Conservation (phyloP, 2,113 vertebrate genomes). For the Tautogolabrus adspersus region DNA sequence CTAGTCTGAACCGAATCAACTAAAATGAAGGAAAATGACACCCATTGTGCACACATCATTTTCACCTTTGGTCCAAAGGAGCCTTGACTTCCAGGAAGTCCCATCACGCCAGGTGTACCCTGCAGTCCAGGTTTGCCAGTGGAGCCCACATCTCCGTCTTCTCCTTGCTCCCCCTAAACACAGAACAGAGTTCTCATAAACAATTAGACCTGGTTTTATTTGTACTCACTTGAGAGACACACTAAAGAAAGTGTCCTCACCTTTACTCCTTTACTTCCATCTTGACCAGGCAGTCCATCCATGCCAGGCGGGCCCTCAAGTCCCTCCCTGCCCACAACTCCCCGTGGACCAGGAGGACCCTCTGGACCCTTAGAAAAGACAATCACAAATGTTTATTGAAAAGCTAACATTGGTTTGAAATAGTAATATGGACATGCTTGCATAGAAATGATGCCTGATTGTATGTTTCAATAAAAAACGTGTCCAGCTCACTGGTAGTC, state of each 20-base stretch:
- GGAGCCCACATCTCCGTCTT: slow-evolving; percentile 88
- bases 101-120: slow-evolving; percentile 87
- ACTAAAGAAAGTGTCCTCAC: slow-evolving; percentile 75
- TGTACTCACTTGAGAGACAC: background rate
- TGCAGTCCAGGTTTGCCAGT: slow-evolving; percentile 86
- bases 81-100: slow-evolving; percentile 93
- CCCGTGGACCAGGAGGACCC: slow-evolving; percentile 89
- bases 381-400: background rate
- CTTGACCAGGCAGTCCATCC: slow-evolving; percentile 88
- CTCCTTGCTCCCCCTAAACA: slow-evolving; percentile 92
- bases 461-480: background rate
- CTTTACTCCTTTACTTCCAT: slow-evolving; percentile 85
- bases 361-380: slow-evolving; percentile 86
- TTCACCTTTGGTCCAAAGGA: slow-evolving; percentile 92
- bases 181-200: background rate
- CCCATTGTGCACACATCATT: background rate
- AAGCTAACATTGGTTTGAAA: background rate
- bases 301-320: slow-evolving; percentile 87
- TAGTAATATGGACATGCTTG: background rate
- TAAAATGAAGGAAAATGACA: background rate
- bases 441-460: background rate
- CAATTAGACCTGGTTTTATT: background rate
- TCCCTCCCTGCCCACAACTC: slow-evolving; percentile 92
- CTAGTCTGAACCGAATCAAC: background rate
- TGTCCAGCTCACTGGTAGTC: slow-evolving; percentile 86